Evolutionary conservation across 1,140 invertebrate species (phyloP).

Genomic region (Oreohelix idahoensis): DNA sequence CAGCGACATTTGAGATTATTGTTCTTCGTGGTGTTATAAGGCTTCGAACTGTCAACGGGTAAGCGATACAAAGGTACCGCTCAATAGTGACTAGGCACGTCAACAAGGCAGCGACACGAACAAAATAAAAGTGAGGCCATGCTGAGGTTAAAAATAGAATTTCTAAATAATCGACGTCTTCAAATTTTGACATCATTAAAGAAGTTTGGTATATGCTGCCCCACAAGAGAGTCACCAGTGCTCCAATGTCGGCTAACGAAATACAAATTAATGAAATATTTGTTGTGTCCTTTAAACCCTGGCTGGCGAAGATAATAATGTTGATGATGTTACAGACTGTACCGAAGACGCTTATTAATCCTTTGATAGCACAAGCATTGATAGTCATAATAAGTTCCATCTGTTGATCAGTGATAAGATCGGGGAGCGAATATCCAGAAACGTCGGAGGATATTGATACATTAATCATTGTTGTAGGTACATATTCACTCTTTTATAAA

Average conservation of each 20-base stretch:
- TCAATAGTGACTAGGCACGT: slow-evolving; percentile 1
- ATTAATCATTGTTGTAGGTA: too few species aligned
- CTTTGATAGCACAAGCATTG: not conserved
- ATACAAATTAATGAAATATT: not conserved
- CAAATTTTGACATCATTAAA: not conserved
- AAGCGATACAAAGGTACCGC: slow-evolving; percentile 15
- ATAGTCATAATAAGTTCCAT: not conserved
- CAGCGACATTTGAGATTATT: not conserved
- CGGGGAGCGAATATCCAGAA: too few species aligned
- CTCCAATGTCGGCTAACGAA: not conserved
- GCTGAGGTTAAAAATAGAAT: not conserved
- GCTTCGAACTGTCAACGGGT: not conserved
- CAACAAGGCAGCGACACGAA: not conserved
- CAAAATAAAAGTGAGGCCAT: slow-evolving; percentile 18
- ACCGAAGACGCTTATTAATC: not conserved
- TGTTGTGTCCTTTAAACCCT: slow-evolving; percentile 8
- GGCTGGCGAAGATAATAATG: slow-evolving; percentile 2
- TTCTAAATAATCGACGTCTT: not conserved
- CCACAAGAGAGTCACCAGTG: not conserved
- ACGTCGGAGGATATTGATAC: too few species aligned
- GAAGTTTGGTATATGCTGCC: not conserved
- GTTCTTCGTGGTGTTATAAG: not conserved
- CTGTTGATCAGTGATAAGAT: not conserved
- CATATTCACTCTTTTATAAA: too few species aligned
- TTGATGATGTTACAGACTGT: not conserved